Evolutionary conservation across 2,113 vertebrate genomes (phyloP).

Genomic region (Ondatra zibethicus): DNA sequence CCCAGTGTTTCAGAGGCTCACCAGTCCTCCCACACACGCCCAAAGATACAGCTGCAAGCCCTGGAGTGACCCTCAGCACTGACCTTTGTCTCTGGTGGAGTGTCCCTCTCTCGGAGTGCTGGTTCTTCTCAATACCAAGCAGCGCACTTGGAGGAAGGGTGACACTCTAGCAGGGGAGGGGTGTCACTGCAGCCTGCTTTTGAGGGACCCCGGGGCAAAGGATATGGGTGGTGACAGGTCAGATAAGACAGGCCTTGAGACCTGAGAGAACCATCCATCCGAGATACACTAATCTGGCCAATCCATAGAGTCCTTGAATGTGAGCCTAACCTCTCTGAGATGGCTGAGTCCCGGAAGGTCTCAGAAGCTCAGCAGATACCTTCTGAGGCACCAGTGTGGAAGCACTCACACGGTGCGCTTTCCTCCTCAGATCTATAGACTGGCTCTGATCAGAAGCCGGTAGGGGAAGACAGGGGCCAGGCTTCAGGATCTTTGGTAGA

Average conservation of each 20-base stretch:
- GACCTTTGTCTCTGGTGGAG: not conserved
- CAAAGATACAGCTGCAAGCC: too few species aligned
- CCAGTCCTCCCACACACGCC: not conserved
- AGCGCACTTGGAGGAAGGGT: not conserved
- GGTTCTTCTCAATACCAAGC: not conserved
- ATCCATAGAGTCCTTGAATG: not conserved
- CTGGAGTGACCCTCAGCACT: not conserved
- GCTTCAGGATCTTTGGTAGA: not conserved
- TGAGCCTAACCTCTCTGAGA: not conserved
- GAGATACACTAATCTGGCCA: not conserved
- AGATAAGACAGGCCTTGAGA: not conserved
- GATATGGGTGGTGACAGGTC: not conserved
- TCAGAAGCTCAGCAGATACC: not conserved
- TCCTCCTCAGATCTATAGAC: fast-evolving
- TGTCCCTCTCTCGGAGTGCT: not conserved
- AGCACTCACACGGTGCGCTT: too few species aligned
- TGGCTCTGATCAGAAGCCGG: not conserved
- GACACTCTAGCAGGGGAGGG: fast-evolving
- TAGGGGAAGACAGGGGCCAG: too few species aligned
- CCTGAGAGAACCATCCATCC: fast-evolving
- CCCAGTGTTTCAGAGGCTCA: not conserved
- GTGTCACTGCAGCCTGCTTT: not conserved
- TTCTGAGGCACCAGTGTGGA: not conserved
- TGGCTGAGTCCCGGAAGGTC: not conserved
- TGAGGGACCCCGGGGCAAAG: not conserved